These are phyloP conservation scores for Acanthosepion lycidas DNA, from an alignment of 2,888 invertebrate species.

Conservation along the genomic window DNA sequence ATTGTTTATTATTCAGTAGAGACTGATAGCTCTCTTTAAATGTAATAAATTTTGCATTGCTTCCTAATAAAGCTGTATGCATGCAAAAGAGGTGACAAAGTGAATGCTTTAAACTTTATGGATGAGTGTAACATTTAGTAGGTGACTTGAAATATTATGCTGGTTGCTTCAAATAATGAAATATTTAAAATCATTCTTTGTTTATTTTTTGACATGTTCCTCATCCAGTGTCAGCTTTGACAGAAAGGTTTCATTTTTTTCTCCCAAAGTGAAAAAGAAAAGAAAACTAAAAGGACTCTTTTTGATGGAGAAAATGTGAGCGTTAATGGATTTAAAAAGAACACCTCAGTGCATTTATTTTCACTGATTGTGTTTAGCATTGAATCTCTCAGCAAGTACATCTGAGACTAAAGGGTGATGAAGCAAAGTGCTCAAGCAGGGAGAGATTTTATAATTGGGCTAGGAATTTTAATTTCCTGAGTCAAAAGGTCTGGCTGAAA, in stretches of 20 bases:
- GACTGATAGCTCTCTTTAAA: background rate
- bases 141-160: background rate
- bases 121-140: background rate
- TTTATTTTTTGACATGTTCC: slow-evolving; percentile 10
- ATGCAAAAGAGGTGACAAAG: background rate
- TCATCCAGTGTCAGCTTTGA: slow-evolving; percentile 11
- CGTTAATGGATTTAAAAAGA: background rate
- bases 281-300: background rate
- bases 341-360: slow-evolving; percentile 18
- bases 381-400: background rate
- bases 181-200: background rate
- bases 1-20: background rate
- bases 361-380: background rate
- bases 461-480: background rate
- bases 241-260: background rate
- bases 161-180: background rate
- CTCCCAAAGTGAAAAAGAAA: background rate
- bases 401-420: background rate
- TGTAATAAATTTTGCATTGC: background rate
- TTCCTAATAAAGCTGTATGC: background rate
- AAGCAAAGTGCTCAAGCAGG: background rate
- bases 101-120: slow-evolving; percentile 4
- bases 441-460: background rate
- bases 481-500: slow-evolving; percentile 17
- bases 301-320: background rate